Percentiles rank a stretch among this genome's conserved stretches.
These are phyloP conservation scores for Tanytarsus gracilentus DNA, from an alignment of 2,888 invertebrate genomes.

Conservation along the genomic window DNA sequence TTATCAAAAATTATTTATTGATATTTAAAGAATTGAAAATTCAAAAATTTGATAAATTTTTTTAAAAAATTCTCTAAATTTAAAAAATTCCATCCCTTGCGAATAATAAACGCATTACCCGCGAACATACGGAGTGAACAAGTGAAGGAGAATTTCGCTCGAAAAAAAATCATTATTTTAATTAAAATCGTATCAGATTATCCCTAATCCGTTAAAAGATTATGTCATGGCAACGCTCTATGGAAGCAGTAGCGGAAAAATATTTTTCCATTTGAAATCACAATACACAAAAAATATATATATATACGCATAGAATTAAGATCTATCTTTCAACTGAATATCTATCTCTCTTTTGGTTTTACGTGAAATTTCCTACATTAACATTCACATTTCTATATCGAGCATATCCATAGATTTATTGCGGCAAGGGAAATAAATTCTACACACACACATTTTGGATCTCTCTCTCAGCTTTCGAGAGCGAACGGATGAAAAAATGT, in stretches of 20 bases:
- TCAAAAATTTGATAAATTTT: no score
- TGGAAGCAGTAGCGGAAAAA: neutral
- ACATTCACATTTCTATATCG: conserved; percentile 27
- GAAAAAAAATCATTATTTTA: conserved; percentile 27
- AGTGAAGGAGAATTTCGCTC: neutral
- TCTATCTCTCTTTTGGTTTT: neutral
- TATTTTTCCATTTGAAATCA: neutral
- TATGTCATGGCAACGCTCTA: neutral
- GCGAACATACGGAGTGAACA: neutral
- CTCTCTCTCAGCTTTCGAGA: neutral
- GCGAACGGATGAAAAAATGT: conserved; percentile 5
- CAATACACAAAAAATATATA: conserved; percentile 8
- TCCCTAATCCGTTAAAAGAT: conserved; percentile 29
- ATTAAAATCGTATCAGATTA: conserved; percentile 29
- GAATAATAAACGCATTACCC: neutral
- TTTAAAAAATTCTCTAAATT: no score
- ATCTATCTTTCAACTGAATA: conserved; percentile 21
- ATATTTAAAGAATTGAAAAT: no score
- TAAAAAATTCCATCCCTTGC: no score
- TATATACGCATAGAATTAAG: conserved; percentile 9
- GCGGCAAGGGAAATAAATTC: conserved; percentile 27
- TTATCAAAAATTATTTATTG: no score
- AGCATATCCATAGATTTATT: conserved; percentile 29
- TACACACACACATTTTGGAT: neutral
- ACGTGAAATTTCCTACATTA: conserved; percentile 15